Base-by-base conservation (phyloP, 1,140 invertebrate species). In the Aphelenchoides fujianensis region DNA sequence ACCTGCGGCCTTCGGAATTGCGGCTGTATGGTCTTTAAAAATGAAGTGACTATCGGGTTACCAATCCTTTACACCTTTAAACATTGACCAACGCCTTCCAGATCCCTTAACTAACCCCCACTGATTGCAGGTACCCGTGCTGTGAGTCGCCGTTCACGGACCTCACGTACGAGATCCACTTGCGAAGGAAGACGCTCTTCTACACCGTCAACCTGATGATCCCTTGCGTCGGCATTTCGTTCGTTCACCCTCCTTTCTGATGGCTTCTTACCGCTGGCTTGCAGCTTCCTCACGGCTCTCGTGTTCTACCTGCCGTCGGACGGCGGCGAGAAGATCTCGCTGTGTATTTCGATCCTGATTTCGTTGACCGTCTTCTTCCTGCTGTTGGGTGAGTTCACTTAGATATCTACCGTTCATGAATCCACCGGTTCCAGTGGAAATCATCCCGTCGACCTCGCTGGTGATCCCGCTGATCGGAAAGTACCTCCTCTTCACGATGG, bases 281-380 rank as follows among this genome's bases (percentile, higher is more conserved):
- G 63, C 67, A 79, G 82, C 67, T 98, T 97, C 87, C 89, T 98
- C 62, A 97, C 96, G 0, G 93, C 97, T 12, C 89, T 98, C 54
- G 95, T 95, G 19, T 98, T 98, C 88, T 98, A 98, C 86, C 87
- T 98, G 81, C 96, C 96, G 57, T 97, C 94, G 23, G 95, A 97
- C 87, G 95, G 92, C 84, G 95, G 94, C 70, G 95, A 98, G 88
- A 97, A 98, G 89, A 92, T 98, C 78, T 97, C 95, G 59, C 88
- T 99, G 73, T 97, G 94, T 70, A 98, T 98, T 85, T 98, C 95
- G 48, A 98, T 98, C 87, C 90, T 99, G 76, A 95, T 98, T 87
- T 97, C 95, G 86, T 91, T 99, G 79, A 95, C 97, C 87, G 95
- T 99, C 89, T 99, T 98, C 89, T 98, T 98, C 88, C 89, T 98